phyloP scores from a whole-genome alignment of 1,140 invertebrate species.

The Bradynema listronoti region DNA sequence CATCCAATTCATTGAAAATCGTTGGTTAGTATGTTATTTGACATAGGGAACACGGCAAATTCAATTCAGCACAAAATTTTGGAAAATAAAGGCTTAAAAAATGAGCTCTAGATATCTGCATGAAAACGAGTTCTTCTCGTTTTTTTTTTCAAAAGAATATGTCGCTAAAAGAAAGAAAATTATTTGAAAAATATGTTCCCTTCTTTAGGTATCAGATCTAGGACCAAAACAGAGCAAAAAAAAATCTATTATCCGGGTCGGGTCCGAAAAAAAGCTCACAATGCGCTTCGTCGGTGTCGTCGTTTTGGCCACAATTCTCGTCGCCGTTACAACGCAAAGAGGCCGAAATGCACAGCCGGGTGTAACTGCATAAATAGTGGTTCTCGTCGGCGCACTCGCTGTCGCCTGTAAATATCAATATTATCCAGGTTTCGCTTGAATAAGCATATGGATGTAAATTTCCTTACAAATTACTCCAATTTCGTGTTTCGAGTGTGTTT shows the following conservation, averaged over 20 bases:
- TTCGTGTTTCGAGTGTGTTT: too few species aligned
- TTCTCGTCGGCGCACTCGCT: slow-evolving; percentile 37
- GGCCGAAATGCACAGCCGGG: slow-evolving; percentile 50
- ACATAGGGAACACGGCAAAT: too few species aligned
- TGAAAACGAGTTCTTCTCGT: neutral
- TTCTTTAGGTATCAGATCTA: slow-evolving; percentile 1
- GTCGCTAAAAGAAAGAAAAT: slow-evolving; percentile 4
- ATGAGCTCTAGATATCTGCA: neutral
- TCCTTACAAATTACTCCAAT: too few species aligned
- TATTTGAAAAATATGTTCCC: neutral
- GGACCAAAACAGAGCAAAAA: neutral
- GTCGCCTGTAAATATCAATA: too few species aligned
- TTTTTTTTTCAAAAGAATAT: neutral
- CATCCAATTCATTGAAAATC: too few species aligned
- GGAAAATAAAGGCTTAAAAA: neutral
- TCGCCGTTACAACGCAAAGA: slow-evolving; percentile 51
- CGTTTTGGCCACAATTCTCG: slow-evolving; percentile 52
- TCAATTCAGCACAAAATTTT: too few species aligned
- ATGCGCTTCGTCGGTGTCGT: slow-evolving; percentile 57
- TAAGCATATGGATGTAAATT: too few species aligned
- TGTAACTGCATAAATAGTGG: slow-evolving; percentile 52
- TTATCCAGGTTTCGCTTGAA: too few species aligned
- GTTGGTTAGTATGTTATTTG: too few species aligned
- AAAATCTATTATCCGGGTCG: slow-evolving; percentile 6
- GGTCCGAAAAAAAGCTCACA: slow-evolving; percentile 38